Evolutionary conservation across 2,888 invertebrate genomes (phyloP).

Genomic region (Blastobasis lacticolella): DNA sequence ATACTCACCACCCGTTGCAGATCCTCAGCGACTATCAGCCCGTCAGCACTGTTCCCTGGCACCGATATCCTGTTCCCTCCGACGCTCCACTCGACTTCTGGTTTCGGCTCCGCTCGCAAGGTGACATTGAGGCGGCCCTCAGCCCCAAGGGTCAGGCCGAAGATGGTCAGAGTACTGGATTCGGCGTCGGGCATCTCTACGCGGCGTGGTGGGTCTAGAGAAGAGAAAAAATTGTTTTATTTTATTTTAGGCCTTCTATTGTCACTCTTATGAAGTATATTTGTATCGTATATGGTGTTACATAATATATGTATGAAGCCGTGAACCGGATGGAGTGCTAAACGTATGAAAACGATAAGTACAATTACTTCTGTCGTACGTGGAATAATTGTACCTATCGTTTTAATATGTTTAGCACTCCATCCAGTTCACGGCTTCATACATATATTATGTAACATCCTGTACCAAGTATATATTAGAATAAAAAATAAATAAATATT

Average conservation of each 20-base stretch:
- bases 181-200: conserved; percentile 46
- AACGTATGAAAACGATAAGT: too few relatives aligned
- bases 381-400: too few relatives aligned
- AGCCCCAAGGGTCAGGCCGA: conserved; percentile 82
- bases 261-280: neutral
- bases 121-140: conserved; percentile 83
- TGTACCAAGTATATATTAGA: too few relatives aligned
- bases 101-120: conserved; percentile 81
- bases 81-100: conserved; percentile 80
- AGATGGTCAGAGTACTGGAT: conserved; percentile 74
- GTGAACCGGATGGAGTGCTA: too few relatives aligned
- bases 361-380: too few relatives aligned
- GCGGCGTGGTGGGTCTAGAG: conserved; percentile 78
- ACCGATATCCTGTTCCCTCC: conserved; percentile 51
- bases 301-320: too few relatives aligned
- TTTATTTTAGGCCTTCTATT: neutral
- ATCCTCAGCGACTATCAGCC: conserved; percentile 13
- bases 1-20: conserved; percentile 42
- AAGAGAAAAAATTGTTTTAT: neutral
- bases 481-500: too few relatives aligned
- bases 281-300: too few relatives aligned
- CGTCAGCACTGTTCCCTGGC: conserved; percentile 23
- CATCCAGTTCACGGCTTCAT: too few relatives aligned
- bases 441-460: too few relatives aligned
- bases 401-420: too few relatives aligned